phyloP scores from a whole-genome alignment of 2,888 invertebrate species.

The Amiota communis region DNA sequence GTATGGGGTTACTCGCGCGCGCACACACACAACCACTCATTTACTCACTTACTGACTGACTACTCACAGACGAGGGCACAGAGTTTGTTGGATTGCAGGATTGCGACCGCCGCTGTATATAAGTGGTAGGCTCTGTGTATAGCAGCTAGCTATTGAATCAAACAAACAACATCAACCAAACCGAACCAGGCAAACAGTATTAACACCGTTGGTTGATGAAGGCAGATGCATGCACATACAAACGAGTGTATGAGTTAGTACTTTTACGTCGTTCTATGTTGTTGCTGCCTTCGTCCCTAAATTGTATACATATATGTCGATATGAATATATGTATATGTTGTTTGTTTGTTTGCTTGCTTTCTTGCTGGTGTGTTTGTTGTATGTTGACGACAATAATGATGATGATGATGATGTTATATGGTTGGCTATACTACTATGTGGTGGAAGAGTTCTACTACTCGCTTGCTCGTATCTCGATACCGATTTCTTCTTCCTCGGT shows the following conservation, averaged over 20 bases:
- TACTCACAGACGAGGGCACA: too few relatives aligned
- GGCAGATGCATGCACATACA: slow-evolving; percentile 6
- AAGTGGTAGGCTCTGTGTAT: too few relatives aligned
- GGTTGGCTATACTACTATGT: too few relatives aligned
- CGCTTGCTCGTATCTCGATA: slow-evolving; percentile 16
- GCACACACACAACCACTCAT: not conserved
- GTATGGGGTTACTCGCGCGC: not conserved
- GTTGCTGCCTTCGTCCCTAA: slow-evolving; percentile 54
- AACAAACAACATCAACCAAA: too few relatives aligned
- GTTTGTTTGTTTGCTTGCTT: not conserved
- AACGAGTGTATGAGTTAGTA: slow-evolving; percentile 46
- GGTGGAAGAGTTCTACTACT: slow-evolving; percentile 19
- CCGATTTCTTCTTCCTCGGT: not conserved
- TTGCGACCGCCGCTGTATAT: too few relatives aligned
- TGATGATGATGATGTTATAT: too few relatives aligned
- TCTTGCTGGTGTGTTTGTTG: not conserved
- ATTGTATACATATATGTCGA: slow-evolving; percentile 46
- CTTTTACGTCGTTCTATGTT: slow-evolving; percentile 55
- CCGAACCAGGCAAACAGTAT: too few relatives aligned
- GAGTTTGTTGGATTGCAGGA: too few relatives aligned
- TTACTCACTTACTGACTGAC: not conserved
- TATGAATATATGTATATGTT: slow-evolving; percentile 30
- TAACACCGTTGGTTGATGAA: slow-evolving; percentile 11
- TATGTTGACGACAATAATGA: too few relatives aligned
- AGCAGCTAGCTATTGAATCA: too few relatives aligned